These are phyloP conservation scores for Stichopus chloronotus DNA, from an alignment of 35 echinoderm and acorn worm species.

Conservation along the genomic window DNA sequence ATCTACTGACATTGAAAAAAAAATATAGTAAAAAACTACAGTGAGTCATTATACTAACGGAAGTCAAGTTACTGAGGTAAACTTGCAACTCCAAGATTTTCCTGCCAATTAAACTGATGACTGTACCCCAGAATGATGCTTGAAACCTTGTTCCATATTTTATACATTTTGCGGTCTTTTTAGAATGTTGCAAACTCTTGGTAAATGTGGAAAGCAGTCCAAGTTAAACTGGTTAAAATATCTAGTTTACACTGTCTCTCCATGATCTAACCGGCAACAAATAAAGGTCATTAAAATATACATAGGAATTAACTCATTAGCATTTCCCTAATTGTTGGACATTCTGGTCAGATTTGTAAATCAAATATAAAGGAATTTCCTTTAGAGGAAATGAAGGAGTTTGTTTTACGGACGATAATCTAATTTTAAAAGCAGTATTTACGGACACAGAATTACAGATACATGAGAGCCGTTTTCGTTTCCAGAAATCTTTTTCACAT, in stretches of 20 bases:
- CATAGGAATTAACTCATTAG: not conserved
- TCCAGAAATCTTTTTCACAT: no score
- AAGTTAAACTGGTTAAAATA: not conserved
- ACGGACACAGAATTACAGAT: no score
- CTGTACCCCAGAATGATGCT: slow-evolving; percentile 23
- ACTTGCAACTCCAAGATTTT: slow-evolving; percentile 16
- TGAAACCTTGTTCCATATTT: slow-evolving; percentile 24
- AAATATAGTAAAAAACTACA: no score
- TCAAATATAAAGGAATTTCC: no score
- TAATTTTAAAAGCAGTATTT: no score
- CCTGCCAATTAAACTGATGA: slow-evolving; percentile 26
- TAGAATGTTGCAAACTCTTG: slow-evolving; percentile 36
- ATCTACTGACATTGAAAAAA: no score
- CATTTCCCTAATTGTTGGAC: not conserved
- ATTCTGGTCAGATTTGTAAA: not conserved
- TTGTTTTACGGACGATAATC: no score
- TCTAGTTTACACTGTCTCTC: not conserved
- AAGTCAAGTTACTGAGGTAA: slow-evolving; percentile 9
- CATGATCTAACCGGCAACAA: not conserved
- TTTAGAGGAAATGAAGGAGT: no score
- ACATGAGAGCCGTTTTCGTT: no score
- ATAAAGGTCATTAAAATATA: not conserved
- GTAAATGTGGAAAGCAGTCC: slow-evolving; percentile 2
- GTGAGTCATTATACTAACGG: slow-evolving; percentile 16
- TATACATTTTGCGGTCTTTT: slow-evolving; percentile 6